Percentiles rank a stretch among this genome's conserved stretches.
phyloP scores from a whole-genome alignment of 2,113 vertebrate species.

The Oriolus oriolus region DNA sequence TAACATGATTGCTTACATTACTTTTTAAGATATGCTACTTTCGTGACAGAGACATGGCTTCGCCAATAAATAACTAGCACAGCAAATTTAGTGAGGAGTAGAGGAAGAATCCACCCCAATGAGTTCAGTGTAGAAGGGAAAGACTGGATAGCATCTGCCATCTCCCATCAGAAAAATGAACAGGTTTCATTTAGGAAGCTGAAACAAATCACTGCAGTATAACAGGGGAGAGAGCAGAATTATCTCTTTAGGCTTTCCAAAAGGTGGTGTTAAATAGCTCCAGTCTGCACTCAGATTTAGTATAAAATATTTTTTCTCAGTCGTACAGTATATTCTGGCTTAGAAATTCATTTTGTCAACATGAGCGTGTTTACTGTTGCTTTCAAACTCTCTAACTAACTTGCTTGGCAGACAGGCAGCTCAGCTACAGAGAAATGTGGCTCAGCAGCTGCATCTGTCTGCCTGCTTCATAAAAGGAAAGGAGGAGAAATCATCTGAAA shows the following conservation, averaged over 20 bases:
- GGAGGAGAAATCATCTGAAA: background rate
- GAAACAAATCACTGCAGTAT: background rate
- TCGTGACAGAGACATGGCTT: background rate
- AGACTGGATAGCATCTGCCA: background rate
- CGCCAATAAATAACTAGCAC: background rate
- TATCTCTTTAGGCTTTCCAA: background rate
- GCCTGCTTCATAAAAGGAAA: background rate
- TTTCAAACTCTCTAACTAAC: slow-evolving; percentile 36
- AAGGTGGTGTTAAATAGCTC: slow-evolving; percentile 19
- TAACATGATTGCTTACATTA: background rate
- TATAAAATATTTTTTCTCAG: background rate
- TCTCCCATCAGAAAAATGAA: background rate
- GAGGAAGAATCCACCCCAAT: background rate
- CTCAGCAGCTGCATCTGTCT: slow-evolving; percentile 19
- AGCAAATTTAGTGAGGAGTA: background rate
- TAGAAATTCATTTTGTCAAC: slow-evolving; percentile 48
- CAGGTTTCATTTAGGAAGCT: slow-evolving; percentile 20
- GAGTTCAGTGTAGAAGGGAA: background rate
- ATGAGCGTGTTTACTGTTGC: slow-evolving; percentile 22
- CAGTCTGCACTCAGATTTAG: background rate
- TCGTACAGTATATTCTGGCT: background rate
- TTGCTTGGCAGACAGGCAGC: slow-evolving; percentile 18
- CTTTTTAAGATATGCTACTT: background rate
- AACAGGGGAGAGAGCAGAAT: background rate
- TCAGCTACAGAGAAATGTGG: slow-evolving; percentile 10